These are phyloP conservation scores for Amiota communis DNA, from an alignment of 2,888 invertebrate genomes.

Conservation along the genomic window DNA sequence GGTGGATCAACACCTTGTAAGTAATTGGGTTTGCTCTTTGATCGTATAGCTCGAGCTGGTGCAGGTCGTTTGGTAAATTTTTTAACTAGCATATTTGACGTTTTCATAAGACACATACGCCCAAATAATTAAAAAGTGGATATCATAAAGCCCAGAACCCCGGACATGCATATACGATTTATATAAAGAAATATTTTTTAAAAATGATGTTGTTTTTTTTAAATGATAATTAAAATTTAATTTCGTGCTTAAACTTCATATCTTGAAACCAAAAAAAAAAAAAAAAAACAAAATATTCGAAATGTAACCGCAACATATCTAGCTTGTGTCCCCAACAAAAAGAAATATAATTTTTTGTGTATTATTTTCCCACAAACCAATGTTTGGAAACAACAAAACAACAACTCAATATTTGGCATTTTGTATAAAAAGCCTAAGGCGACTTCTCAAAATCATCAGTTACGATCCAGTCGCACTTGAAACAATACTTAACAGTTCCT, in stretches of 20 bases:
- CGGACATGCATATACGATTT: neutral
- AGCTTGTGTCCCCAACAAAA: neutral
- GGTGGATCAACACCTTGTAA: conserved; percentile 64
- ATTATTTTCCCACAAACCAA: conserved; percentile 5
- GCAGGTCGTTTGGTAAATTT: conserved; percentile 78
- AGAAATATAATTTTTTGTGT: neutral
- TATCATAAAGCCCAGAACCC: neutral
- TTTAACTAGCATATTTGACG: conserved; percentile 76
- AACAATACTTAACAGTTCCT: conserved; percentile 35
- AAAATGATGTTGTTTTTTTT: neutral
- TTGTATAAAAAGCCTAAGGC: conserved; percentile 50
- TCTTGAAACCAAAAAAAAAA: neutral
- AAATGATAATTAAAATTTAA: neutral
- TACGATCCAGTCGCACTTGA: conserved; percentile 36
- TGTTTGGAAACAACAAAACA: neutral
- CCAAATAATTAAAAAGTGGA: conserved; percentile 17
- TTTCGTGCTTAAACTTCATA: neutral
- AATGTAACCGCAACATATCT: neutral
- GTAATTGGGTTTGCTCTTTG: conserved; percentile 87
- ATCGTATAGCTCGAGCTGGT: conserved; percentile 77
- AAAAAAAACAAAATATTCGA: neutral
- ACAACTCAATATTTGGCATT: neutral
- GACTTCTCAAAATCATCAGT: conserved; percentile 49
- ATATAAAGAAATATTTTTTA: neutral
- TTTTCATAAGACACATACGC: conserved; percentile 75